Base-by-base conservation (phyloP, 2,888 invertebrate genomes). In the Beris chalybata region DNA sequence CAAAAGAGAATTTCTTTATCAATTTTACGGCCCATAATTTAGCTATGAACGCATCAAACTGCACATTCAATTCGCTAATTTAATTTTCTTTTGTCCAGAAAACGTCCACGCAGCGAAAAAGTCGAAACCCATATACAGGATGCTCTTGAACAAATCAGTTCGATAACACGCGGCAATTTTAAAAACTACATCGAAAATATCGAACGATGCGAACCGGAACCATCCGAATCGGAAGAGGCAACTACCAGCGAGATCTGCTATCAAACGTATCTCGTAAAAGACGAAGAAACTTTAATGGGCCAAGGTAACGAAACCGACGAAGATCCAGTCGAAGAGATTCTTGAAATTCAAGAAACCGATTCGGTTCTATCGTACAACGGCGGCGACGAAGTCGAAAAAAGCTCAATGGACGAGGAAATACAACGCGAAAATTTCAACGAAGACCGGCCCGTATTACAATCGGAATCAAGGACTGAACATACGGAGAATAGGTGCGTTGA, bases 101-200 rank as follows among this genome's bases (percentile, higher is more conserved):
- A 78, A 70, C 78, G 78, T 38, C 75, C 74, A 57, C 77, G 75
- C 9, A 76, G 75, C 7, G 5, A 12, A 22, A 61, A 61, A 0
- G 67, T 79, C 44, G 79, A 79, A 32, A 74, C 76, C 0, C 78
- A 78, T 29, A 75, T 79, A 3, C 77, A 79, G 68, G 78, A 79
- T 72, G 79, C 80, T 0, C 67, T 79, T 13, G 77, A 76, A 1
- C 77, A 78, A 68, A 73, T 79, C 4, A 78, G 73, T 55, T 75
- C 73, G 45, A 12, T 77, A 75, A 70, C 74, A 74, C 5, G 72
- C 72, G 55, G 67, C 13, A 69, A 66, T 65, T 55, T 63, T 45
- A 61, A 59, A 54, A 69, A 59, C 53, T 66, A 32, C 53, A 43
- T 55, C 22, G 48, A 64, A 48, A 50, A 47, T 47, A 47, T 64